A percentile compares a stretch with the other conserved stretches of the same genome.
Evolutionary conservation across 2,113 vertebrate species (phyloP).

Genomic region (Struthio camelus): DNA sequence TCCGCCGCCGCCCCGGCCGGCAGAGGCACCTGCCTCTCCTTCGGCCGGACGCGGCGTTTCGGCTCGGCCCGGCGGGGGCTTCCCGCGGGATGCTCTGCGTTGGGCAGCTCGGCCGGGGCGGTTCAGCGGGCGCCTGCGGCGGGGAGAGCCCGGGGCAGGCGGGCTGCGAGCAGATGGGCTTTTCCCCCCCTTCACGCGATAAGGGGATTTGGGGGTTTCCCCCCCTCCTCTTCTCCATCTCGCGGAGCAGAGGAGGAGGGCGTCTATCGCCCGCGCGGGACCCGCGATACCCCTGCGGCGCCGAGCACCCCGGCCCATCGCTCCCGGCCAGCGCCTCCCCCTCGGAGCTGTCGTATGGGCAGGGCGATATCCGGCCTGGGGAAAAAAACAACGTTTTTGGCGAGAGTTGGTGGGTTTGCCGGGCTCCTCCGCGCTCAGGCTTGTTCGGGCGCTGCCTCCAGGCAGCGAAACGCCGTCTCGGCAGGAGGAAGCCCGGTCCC

Average conservation of each 20-base stretch:
- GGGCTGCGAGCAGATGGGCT: not conserved
- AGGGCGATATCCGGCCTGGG: not conserved
- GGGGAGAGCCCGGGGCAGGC: not conserved
- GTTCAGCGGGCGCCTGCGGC: not conserved
- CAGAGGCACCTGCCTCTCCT: too few species aligned
- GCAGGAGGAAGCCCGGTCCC: too few species aligned
- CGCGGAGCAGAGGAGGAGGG: rapidly evolving
- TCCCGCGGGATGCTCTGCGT: too few species aligned
- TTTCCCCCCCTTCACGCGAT: not conserved
- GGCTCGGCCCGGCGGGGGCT: not conserved
- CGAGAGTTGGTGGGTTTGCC: too few species aligned
- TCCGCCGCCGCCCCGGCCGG: too few species aligned
- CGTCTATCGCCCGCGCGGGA: not conserved
- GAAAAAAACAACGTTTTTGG: too few species aligned
- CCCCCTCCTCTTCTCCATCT: rapidly evolving
- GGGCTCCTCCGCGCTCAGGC: too few species aligned
- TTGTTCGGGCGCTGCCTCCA: too few species aligned
- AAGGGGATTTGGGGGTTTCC: too few species aligned
- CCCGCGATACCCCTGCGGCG: rapidly evolving
- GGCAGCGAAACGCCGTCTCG: too few species aligned
- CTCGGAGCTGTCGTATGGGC: rapidly evolving
- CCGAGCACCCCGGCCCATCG: rapidly evolving
- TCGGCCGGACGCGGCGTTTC: rapidly evolving
- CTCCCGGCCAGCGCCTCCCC: not conserved
- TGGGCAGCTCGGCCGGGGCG: too few species aligned